Evolutionary conservation across 1,140 invertebrate species (phyloP).

Genomic region (Akabosia matsudoensis): DNA sequence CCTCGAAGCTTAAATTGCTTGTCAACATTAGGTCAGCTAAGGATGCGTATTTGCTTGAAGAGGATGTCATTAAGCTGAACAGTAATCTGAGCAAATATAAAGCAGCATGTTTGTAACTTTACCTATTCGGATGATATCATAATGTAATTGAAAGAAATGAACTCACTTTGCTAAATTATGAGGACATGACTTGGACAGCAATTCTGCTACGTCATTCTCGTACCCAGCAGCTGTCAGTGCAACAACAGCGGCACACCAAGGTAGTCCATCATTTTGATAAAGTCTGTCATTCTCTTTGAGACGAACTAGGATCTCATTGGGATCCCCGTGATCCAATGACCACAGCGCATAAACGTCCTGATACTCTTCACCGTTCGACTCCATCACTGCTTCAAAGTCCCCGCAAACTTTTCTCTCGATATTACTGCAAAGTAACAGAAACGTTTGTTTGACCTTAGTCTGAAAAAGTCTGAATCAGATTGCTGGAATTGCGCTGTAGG

Average conservation of each 20-base stretch:
- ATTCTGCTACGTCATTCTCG: constrained; percentile 10
- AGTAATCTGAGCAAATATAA: not conserved
- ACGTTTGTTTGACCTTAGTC: too few species aligned
- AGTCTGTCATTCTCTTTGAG: constrained; percentile 28
- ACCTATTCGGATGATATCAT: not conserved
- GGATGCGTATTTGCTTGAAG: not conserved
- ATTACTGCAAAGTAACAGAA: too few species aligned
- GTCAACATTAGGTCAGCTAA: not conserved
- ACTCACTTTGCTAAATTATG: constrained; percentile 32
- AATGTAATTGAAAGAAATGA: not conserved
- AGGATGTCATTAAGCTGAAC: not conserved
- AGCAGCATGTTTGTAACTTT: not conserved
- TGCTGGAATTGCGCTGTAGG: too few species aligned
- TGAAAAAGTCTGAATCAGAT: too few species aligned
- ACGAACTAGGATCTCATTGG: constrained; percentile 27
- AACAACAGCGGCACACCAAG: constrained; percentile 34
- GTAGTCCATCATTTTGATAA: constrained; percentile 20
- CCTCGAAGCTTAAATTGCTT: not conserved
- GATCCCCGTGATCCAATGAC: constrained; percentile 31
- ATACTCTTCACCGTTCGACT: constrained; percentile 28
- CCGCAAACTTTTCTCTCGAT: constrained; percentile 31
- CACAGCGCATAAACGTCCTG: constrained; percentile 35
- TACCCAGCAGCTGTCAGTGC: constrained; percentile 27
- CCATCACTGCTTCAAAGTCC: constrained; percentile 33
- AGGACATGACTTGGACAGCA: constrained; percentile 34